Percentiles rank a stretch among this genome's conserved stretches.
phyloP scores from a whole-genome alignment of 2,113 vertebrate species.

The Hypocryptadius cinnamomeus region DNA sequence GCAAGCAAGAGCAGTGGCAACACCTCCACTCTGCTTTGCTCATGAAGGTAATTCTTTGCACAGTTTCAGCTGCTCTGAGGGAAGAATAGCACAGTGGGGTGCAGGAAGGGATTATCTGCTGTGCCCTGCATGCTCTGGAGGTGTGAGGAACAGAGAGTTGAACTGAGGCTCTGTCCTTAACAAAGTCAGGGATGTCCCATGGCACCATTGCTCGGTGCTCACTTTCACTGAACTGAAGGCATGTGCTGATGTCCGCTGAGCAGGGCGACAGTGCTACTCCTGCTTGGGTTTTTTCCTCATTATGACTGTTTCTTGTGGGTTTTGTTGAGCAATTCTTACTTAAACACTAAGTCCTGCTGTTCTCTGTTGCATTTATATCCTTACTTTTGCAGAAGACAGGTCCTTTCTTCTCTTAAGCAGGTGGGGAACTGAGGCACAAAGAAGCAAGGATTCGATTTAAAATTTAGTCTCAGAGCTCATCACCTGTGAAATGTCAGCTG shows the following conservation, averaged over 20 bases:
- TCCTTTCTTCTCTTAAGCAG: not conserved
- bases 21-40: not conserved
- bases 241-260: not conserved
- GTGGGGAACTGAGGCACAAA: not conserved
- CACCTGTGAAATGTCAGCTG: not conserved
- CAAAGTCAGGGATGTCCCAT: not conserved
- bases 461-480: not conserved
- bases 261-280: not conserved
- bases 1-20: not conserved
- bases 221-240: not conserved
- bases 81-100: not conserved
- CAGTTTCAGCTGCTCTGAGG: not conserved
- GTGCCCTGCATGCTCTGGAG: not conserved
- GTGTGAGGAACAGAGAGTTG: not conserved
- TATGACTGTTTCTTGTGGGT: not conserved
- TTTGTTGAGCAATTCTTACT: not conserved
- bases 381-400: not conserved
- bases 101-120: not conserved
- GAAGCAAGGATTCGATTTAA: not conserved
- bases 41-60: not conserved
- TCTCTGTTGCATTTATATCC: not conserved
- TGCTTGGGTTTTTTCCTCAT: not conserved
- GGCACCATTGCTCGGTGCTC: not conserved
- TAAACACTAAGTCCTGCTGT: not conserved
- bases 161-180: not conserved